These are phyloP conservation scores for Coenonympha arcania DNA, from an alignment of 2,888 invertebrate genomes.

Conservation along the genomic window DNA sequence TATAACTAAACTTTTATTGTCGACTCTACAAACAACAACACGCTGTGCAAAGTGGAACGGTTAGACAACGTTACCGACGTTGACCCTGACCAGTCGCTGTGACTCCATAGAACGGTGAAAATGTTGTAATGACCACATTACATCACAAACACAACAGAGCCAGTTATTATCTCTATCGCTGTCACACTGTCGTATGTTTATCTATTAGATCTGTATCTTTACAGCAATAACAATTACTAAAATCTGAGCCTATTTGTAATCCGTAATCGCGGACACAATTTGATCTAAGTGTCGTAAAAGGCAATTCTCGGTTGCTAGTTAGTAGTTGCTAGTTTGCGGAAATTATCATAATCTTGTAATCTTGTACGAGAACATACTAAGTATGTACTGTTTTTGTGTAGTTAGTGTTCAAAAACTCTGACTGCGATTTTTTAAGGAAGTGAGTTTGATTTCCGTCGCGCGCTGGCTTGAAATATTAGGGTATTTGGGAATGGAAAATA, in stretches of 20 bases:
- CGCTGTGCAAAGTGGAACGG: constrained; percentile 19
- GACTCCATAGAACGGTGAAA: constrained; percentile 18
- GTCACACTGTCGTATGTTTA: constrained; percentile 16
- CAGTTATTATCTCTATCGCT: constrained; percentile 16
- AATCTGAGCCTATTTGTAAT: constrained; percentile 17
- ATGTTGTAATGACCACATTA: constrained; percentile 24
- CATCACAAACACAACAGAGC: constrained; percentile 18
- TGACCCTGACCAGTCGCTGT: constrained; percentile 22
- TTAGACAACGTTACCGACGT: constrained; percentile 19
- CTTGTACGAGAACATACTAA: no score
- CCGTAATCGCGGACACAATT: constrained; percentile 19
- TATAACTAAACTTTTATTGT: no score
- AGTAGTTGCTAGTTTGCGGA: background rate
- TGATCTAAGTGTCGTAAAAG: constrained; percentile 19
- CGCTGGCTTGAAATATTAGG: no score
- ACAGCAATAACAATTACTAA: constrained; percentile 17
- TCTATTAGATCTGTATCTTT: constrained; percentile 19
- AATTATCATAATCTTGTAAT: constrained; percentile 9
- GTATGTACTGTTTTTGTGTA: no score
- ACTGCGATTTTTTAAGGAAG: no score
- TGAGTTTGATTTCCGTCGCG: no score
- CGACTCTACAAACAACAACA: background rate
- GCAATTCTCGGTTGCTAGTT: constrained; percentile 18
- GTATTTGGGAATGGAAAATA: no score
- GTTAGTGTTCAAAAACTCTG: no score